Conservation (phyloP, 2,113 vertebrate species). For the Tragulus kanchil region DNA sequence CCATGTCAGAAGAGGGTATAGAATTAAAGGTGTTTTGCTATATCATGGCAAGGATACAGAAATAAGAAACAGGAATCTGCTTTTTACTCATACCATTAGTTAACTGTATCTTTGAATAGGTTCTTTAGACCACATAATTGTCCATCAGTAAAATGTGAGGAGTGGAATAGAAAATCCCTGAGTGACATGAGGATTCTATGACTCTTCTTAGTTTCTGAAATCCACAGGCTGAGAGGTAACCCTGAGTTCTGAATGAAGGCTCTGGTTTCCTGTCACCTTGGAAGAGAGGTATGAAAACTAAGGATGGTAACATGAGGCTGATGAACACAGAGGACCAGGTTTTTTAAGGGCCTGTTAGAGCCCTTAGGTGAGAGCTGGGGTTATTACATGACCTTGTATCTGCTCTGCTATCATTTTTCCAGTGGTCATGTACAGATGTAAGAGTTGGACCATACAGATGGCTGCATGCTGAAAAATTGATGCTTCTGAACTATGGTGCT, state of each 20-base stretch:
- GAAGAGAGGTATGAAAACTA: not conserved
- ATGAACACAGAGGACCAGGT: not conserved
- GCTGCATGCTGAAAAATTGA: not conserved
- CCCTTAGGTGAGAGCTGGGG: not conserved
- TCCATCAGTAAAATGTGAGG: not conserved
- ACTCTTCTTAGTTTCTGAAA: not conserved
- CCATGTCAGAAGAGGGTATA: not conserved
- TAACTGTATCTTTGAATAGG: not conserved
- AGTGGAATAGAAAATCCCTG: not conserved
- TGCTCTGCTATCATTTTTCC: not conserved
- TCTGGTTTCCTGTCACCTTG: not conserved
- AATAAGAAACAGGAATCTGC: not conserved
- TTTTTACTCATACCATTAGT: not conserved
- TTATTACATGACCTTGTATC: not conserved
- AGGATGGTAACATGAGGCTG: not conserved
- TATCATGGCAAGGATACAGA: not conserved
- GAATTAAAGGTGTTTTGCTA: not conserved
- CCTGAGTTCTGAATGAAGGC: not conserved
- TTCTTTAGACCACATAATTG: not conserved
- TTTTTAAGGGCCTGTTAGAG: not conserved
- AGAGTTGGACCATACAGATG: not conserved
- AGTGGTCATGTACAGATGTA: fast-evolving
- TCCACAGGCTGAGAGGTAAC: not conserved
- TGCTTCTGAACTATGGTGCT: not conserved
- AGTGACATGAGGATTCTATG: not conserved